Percentiles rank a stretch among this genome's conserved stretches.
phyloP scores from a whole-genome alignment of 2,113 vertebrate genomes.

The Tringa solitaria region DNA sequence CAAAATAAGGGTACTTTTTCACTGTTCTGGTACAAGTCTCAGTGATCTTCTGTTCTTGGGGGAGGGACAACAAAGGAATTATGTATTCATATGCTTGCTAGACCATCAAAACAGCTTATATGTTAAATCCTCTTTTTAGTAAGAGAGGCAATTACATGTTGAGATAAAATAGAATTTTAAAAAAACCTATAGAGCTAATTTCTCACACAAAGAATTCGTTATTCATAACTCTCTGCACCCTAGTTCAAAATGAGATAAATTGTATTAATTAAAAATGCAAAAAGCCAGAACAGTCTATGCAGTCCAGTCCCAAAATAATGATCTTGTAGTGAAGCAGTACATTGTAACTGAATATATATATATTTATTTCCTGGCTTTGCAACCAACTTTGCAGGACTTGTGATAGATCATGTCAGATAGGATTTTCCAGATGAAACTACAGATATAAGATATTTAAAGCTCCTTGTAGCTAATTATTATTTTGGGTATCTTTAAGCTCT shows the following conservation, averaged over 20 bases:
- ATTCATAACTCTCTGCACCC: not conserved
- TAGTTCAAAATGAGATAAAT: conserved; percentile 30
- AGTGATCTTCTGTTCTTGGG: not conserved
- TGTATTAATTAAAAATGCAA: conserved; percentile 51
- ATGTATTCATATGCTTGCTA: not conserved
- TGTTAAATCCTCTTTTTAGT: conserved; percentile 2
- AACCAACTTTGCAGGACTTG: not conserved
- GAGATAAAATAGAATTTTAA: not conserved
- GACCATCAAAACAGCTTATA: not conserved
- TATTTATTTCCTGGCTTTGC: conserved; percentile 13
- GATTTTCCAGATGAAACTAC: not conserved
- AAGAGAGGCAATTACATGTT: not conserved
- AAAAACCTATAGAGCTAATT: not conserved
- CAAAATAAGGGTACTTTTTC: not conserved
- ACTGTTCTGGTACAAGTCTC: not conserved
- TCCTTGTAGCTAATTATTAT: not conserved
- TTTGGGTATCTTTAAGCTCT: not conserved
- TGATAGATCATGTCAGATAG: not conserved
- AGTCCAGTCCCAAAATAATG: conserved; percentile 22
- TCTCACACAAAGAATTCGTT: not conserved
- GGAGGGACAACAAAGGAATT: not conserved
- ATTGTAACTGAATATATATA: not conserved
- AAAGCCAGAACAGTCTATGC: not conserved
- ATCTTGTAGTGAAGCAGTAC: not conserved
- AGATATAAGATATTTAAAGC: not conserved